Conservation (phyloP, 2,888 invertebrate species). For the Cephus spinipes region DNA sequence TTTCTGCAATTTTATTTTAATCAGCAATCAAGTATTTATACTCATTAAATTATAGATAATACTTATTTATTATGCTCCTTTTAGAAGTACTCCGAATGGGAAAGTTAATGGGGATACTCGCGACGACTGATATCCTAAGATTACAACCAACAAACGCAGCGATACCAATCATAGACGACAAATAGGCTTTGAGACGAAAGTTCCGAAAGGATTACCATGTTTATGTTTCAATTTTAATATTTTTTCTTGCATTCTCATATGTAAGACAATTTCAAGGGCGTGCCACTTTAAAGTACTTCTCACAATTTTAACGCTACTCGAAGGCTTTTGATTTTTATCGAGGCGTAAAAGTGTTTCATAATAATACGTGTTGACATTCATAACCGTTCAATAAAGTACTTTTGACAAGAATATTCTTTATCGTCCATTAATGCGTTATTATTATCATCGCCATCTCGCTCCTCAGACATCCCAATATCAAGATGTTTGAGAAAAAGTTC, state of each 20-base stretch:
- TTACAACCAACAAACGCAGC: constrained; percentile 4
- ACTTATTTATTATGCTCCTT: constrained; percentile 5
- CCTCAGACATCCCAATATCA: not conserved
- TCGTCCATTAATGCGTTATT: not conserved
- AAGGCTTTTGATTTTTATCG: constrained; percentile 5
- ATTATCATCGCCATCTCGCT: not conserved
- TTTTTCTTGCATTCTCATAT: not conserved
- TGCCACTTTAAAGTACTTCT: constrained; percentile 1
- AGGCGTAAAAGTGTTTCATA: not conserved
- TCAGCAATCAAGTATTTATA: not conserved
- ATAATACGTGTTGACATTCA: constrained; percentile 12
- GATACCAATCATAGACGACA: constrained; percentile 8
- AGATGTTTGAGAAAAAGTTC: not conserved
- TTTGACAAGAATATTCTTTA: constrained; percentile 18
- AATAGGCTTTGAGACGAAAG: constrained; percentile 10
- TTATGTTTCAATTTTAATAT: not conserved
- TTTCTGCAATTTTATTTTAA: not conserved
- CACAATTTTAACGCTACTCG: constrained; percentile 1
- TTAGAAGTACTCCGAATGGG: constrained; percentile 19
- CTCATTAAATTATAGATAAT: not conserved
- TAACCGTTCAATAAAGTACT: constrained; percentile 35
- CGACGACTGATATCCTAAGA: constrained; percentile 15
- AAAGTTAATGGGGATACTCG: constrained; percentile 17
- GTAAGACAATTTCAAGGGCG: not conserved
- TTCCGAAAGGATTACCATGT: constrained; percentile 2